Conservation (phyloP, 2,113 vertebrate genomes). For the Camelus dromedarius region DNA sequence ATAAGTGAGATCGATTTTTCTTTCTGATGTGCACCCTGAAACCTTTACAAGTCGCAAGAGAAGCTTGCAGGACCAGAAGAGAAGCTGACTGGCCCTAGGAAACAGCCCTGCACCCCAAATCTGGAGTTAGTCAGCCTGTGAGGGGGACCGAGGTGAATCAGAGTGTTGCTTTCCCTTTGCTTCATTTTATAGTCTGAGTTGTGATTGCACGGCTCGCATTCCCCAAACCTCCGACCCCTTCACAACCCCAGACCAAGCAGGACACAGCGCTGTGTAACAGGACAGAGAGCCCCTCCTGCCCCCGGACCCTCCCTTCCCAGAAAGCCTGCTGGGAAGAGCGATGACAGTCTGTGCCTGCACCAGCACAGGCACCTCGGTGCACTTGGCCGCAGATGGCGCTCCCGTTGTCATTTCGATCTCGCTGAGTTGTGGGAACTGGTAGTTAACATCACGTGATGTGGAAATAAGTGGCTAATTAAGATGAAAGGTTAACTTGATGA, state of each 20-base stretch:
- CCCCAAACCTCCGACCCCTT: not conserved
- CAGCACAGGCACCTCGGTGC: too few species aligned
- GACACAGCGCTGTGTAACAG: not conserved
- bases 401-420: fast-evolving
- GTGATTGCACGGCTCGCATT: not conserved
- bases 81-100: not conserved
- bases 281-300: not conserved
- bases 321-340: not conserved
- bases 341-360: fast-evolving
- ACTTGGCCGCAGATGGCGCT: fast-evolving
- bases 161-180: not conserved
- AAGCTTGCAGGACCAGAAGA: not conserved
- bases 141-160: fast-evolving
- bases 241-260: not conserved
- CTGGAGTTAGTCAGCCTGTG: not conserved
- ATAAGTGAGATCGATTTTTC: not conserved
- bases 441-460: not conserved
- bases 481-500: not conserved
- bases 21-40: not conserved
- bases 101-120: fast-evolving
- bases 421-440: not conserved
- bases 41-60: not conserved
- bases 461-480: not conserved
- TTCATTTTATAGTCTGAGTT: not conserved
- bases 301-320: too few species aligned